These are phyloP conservation scores for Toxotes lorentzi DNA, from an alignment of 2,797 vertebrate species.

Conservation along the genomic window DNA sequence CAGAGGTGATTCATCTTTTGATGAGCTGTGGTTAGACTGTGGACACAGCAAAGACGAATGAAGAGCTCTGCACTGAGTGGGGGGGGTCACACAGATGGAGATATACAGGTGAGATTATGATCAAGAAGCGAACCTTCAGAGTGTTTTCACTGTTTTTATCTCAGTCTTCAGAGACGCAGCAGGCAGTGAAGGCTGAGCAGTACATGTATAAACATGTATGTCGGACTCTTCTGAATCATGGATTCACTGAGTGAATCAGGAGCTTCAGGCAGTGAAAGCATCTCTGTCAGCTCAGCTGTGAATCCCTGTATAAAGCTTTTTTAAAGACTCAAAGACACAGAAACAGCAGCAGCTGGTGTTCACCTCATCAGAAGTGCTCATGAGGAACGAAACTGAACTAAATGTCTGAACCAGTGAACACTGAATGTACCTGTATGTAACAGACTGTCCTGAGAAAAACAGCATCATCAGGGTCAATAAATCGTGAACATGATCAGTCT, in stretches of 20 bases:
- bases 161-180: neutral
- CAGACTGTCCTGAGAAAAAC: neutral
- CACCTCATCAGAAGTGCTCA: neutral
- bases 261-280: no score
- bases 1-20: slow-evolving; percentile 5
- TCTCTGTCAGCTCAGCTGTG: no score
- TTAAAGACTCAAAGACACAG: no score
- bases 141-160: neutral
- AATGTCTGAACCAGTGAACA: neutral
- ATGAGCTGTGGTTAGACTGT: neutral
- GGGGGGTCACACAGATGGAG: no score
- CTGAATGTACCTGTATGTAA: neutral
- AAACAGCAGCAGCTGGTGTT: no score
- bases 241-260: no score
- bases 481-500: no score
- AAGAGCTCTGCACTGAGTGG: neutral
- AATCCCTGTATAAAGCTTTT: no score
- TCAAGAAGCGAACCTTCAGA: neutral
- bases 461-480: no score
- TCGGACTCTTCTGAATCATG: neutral
- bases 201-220: neutral
- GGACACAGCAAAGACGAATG: neutral
- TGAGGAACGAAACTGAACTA: neutral
- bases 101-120: neutral
- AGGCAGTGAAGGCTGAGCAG: neutral